These are phyloP conservation scores for Phacellophora camtschatica DNA, from an alignment of 30 jellyfish, hydroid and myxozoan species.

Conservation along the genomic window DNA sequence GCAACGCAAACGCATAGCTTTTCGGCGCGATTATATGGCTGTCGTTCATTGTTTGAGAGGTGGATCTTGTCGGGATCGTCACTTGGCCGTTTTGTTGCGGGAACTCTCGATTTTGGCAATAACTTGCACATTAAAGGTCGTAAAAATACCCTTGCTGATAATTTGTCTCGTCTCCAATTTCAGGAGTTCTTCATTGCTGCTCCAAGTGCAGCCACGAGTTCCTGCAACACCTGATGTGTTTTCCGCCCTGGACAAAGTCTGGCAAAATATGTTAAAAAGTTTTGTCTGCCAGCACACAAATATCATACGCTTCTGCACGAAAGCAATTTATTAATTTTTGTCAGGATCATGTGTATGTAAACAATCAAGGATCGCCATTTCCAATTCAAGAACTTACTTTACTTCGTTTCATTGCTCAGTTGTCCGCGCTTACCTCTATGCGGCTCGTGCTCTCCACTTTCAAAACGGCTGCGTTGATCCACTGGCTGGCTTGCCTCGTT, in stretches of 20 bases:
- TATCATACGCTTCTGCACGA: constrained; percentile 22
- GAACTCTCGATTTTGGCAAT: constrained; percentile 6
- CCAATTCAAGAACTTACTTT: background rate
- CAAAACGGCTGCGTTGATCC: constrained; percentile 14
- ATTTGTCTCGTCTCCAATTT: background rate
- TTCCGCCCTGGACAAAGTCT: no score
- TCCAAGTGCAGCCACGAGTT: constrained; percentile 19
- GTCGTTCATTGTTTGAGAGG: background rate
- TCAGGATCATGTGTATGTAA: background rate
- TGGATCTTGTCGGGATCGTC: background rate
- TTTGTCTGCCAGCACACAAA: background rate
- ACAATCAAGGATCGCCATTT: background rate
- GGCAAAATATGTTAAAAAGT: no score
- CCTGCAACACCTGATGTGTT: no score
- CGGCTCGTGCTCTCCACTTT: constrained; percentile 10
- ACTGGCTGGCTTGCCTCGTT: background rate
- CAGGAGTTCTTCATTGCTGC: background rate
- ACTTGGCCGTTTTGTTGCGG: constrained; percentile 4
- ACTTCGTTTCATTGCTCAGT: background rate
- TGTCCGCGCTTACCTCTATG: constrained; percentile 24
- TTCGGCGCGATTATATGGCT: background rate
- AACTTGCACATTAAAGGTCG: background rate
- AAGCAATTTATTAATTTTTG: constrained; percentile 1
- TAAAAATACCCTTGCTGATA: background rate
- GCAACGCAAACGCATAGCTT: background rate